These are phyloP conservation scores for Lagria hirta DNA, from an alignment of 2,888 invertebrate genomes.

Conservation along the genomic window DNA sequence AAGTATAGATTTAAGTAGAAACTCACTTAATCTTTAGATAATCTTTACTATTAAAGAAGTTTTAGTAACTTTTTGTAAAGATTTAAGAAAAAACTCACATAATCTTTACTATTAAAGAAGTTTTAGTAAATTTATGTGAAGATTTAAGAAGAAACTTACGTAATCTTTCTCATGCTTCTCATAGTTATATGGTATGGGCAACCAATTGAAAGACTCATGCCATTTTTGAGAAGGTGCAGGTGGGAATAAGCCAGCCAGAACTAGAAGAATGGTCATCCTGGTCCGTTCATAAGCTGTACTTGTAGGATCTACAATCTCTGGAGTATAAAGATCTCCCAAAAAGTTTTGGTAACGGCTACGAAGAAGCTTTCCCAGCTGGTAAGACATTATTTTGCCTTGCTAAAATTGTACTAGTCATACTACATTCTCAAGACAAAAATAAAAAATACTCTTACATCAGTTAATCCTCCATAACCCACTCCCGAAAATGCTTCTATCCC, in stretches of 20 bases:
- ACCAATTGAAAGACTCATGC: constrained; percentile 58
- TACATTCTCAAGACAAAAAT: no score
- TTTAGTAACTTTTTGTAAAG: no score
- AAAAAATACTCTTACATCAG: no score
- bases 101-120: no score
- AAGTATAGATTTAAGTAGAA: no score
- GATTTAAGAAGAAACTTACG: constrained; percentile 42
- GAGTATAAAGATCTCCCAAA: constrained; percentile 50
- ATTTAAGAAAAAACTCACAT: no score
- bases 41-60: no score
- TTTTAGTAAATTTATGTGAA: no score
- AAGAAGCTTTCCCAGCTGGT: constrained; percentile 51
- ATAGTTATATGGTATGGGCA: constrained; percentile 60
- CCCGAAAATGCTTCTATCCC: no score
- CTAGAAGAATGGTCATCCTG: constrained; percentile 70
- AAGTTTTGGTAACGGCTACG: constrained; percentile 51
- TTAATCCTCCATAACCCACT: no score
- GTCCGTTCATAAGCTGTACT: constrained; percentile 74
- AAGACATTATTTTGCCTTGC: constrained; percentile 53
- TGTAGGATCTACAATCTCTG: constrained; percentile 55
- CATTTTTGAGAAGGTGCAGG: constrained; percentile 57
- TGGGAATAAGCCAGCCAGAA: constrained; percentile 69
- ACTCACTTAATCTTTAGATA: no score
- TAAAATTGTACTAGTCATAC: no score
- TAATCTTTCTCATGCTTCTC: constrained; percentile 42